A percentile compares a stretch with the other conserved stretches of the same genome.
phyloP scores from a whole-genome alignment of 2,113 vertebrate species.

The Ceyx cyanopectus region DNA sequence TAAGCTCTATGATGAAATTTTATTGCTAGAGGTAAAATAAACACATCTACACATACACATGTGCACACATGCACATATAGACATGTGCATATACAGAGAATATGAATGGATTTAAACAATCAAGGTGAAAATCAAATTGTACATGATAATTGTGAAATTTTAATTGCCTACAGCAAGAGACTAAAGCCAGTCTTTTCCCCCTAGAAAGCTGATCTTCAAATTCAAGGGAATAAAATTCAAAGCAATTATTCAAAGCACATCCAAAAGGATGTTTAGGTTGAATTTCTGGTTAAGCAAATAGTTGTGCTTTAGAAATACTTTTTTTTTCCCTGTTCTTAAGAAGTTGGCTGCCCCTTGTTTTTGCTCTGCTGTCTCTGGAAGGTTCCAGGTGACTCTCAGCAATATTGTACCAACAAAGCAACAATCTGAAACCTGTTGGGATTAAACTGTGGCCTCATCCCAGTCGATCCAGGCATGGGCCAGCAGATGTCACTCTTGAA shows the following conservation, averaged over 20 bases:
- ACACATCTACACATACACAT: too few species aligned
- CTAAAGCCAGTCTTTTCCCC: not conserved
- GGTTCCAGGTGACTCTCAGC: not conserved
- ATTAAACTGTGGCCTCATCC: not conserved
- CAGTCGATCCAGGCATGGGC: not conserved
- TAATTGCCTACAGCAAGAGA: not conserved
- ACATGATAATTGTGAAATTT: not conserved
- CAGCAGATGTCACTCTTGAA: slow-evolving; percentile 54
- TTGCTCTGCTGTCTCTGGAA: not conserved
- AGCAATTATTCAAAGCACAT: not conserved
- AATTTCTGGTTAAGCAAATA: not conserved
- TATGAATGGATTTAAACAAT: not conserved
- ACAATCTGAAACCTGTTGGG: not conserved
- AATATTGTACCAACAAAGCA: not conserved
- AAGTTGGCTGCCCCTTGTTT: not conserved
- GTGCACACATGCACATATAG: too few species aligned
- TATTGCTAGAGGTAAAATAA: not conserved
- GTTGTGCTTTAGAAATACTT: not conserved
- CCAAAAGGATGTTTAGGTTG: not conserved
- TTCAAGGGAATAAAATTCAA: not conserved
- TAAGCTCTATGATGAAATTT: not conserved
- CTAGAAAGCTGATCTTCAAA: not conserved
- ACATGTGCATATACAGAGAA: not conserved
- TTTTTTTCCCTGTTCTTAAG: not conserved
- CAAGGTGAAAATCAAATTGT: not conserved